These are phyloP conservation scores for Aphodius sticticus DNA, from an alignment of 2,888 invertebrate species.

Conservation along the genomic window DNA sequence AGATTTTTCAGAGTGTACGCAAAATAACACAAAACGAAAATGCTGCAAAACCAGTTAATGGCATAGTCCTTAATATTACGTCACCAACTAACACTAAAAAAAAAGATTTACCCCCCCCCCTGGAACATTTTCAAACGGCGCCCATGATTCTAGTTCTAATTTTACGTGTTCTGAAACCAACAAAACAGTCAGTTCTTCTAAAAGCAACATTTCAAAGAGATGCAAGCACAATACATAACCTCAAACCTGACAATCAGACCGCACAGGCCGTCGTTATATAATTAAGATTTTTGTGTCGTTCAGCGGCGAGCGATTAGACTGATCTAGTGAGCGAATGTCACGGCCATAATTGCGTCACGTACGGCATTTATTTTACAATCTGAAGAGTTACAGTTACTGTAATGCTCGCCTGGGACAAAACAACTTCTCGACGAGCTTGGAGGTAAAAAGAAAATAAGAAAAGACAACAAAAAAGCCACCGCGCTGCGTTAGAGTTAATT, in stretches of 20 bases:
- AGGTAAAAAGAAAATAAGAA: background rate
- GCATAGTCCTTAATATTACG: too few species aligned
- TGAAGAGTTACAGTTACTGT: background rate
- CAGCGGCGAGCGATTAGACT: background rate
- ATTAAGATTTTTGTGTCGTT: background rate
- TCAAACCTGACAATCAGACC: background rate
- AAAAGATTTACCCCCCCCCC: too few species aligned
- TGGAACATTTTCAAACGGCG: too few species aligned
- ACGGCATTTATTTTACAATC: background rate
- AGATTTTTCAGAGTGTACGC: too few species aligned
- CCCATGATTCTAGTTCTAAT: too few species aligned
- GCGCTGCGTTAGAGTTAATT: background rate
- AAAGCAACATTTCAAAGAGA: background rate
- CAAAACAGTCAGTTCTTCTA: too few species aligned
- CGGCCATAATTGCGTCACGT: background rate
- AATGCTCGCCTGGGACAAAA: background rate
- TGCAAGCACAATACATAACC: too few species aligned
- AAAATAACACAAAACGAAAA: too few species aligned
- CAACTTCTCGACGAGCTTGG: background rate
- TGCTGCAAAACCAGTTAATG: too few species aligned
- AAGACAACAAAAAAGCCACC: background rate
- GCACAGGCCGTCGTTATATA: background rate
- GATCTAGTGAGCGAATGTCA: conserved; percentile 4
- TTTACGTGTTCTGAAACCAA: too few species aligned
- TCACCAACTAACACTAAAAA: too few species aligned